These are phyloP conservation scores for Cardiocondyla obscurior DNA, from an alignment of 1,140 invertebrate genomes.

Conservation along the genomic window DNA sequence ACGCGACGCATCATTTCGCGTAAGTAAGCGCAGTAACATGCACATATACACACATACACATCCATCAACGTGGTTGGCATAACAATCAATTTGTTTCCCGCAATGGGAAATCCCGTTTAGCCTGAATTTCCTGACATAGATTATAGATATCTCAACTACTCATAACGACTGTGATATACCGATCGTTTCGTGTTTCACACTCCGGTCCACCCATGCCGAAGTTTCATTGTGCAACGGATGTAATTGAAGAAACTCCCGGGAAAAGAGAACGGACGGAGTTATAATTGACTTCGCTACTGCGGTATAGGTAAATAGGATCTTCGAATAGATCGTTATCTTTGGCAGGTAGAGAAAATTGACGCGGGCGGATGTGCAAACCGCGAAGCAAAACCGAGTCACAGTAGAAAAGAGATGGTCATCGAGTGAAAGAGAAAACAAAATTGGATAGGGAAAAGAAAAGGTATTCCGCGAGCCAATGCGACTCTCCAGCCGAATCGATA, in stretches of 20 bases:
- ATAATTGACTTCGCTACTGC: conserved; percentile 14
- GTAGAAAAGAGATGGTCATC: neutral
- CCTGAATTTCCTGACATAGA: conserved; percentile 31
- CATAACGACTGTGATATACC: neutral
- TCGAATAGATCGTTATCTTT: conserved; percentile 47
- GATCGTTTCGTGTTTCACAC: neutral
- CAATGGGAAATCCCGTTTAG: neutral
- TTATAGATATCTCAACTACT: conserved; percentile 17
- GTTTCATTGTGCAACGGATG: neutral
- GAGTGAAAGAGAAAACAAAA: conserved; percentile 1
- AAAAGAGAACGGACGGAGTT: neutral
- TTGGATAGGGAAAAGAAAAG: conserved; percentile 1
- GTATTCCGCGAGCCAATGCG: neutral
- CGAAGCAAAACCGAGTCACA: conserved; percentile 21
- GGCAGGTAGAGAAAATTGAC: neutral
- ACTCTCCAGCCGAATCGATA: conserved; percentile 17
- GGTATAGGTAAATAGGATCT: conserved; percentile 32
- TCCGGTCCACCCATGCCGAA: neutral
- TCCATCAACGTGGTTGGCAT: conserved; percentile 23
- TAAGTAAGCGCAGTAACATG: neutral
- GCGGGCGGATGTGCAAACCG: conserved; percentile 34
- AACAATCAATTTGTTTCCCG: conserved; percentile 44
- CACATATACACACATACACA: neutral
- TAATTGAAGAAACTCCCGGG: neutral
- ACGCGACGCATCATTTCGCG: neutral